Evolutionary conservation across 2,888 invertebrate genomes (phyloP), one percentile per base, ranked within the genome.

Genomic region (Synergus japonicus): DNA sequence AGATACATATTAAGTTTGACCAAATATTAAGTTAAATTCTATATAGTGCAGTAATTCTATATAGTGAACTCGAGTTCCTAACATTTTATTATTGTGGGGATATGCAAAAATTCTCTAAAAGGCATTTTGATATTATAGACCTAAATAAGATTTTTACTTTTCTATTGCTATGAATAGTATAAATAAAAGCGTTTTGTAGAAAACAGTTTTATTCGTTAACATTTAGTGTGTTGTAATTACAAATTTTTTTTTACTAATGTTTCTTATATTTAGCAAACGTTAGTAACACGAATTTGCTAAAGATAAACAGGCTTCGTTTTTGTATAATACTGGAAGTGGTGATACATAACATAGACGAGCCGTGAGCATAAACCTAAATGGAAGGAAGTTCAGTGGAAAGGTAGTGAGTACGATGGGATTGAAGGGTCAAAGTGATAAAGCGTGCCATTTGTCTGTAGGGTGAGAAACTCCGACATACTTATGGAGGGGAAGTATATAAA

Each of bases 371-470:
- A 29, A 64, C 63, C 63, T 64, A 78, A 81, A 81, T 76, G 29
- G 29, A 29, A 29, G 29, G 29, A 29, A 29, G 78, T 81, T 77
- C 63, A 77, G 76, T 67, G 78, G 44, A 69, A 78, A 67, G 78
- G 78, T 80, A 77, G 78, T 69, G 77, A 67, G 78, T 79, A 79
- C 81, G 80, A 80, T 81, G 78, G 81, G 80, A 87, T 87, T 86
- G 87, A 87, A 84, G 85, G 83, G 83, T 85, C 83, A 78, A 73
- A 79, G 76, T 85, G 85, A 87, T 83, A 85, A 87, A 87, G 84
- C 77, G 82, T 82, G 77, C 85, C 83, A 85, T 85, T 86, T 86
- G 81, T 87, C 85, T 82, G 76, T 63, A 78, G 80, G 83, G 81
- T 77, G 81, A 78, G 82, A 81, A 76, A 77, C 79, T 66, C 37